Evolutionary conservation across 1,140 invertebrate genomes (phyloP), one percentile per base, ranked within the genome.

Genomic region (Heliconius congener): DNA sequence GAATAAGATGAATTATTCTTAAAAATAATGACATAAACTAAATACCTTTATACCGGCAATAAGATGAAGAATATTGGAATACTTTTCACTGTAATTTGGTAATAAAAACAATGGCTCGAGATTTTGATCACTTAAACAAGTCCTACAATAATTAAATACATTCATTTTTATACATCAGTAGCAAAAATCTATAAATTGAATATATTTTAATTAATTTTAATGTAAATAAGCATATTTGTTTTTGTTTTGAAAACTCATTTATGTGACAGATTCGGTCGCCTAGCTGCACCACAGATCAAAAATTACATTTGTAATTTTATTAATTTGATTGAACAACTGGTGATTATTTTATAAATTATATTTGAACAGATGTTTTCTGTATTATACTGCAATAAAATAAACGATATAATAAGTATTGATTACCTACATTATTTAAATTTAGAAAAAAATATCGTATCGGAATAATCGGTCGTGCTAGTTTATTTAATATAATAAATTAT

Each of bases 11-110:
- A 52, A 52, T 52, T 16, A 18, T 19, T 52, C 16, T 19, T 8
- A n/a, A 9, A 9, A 57, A 2, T 3, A 23, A 23, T 9, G 8
- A 2, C 19, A 57, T 73, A n/a, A 18, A 80, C 88, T 73, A n/a
- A 18, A 80, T 88, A 93, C 91, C 88, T 90, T 91, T 39, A 93
- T 72, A 70, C 91, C 90, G 52, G 88, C 87, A 66, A 84, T 78
- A 19, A 74, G 81, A 30, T 81, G 85, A 34, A 92, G 83, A 57
- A 84, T 78, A 60, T 86, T 86, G 9, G 86, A 82, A 80, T 91
- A 93, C 78, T 91, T 91, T 60, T 89, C 88, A 74, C 81, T 81
- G 52, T 91, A 83, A 74, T 90, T 86, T 5, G 80, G 66, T 3
- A 76, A 8, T 13, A 79, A 46, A 77, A 91, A 92, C 84, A 93